phyloP scores from a whole-genome alignment of 2,888 invertebrate species.

The Caenorhabditis sinica region DNA sequence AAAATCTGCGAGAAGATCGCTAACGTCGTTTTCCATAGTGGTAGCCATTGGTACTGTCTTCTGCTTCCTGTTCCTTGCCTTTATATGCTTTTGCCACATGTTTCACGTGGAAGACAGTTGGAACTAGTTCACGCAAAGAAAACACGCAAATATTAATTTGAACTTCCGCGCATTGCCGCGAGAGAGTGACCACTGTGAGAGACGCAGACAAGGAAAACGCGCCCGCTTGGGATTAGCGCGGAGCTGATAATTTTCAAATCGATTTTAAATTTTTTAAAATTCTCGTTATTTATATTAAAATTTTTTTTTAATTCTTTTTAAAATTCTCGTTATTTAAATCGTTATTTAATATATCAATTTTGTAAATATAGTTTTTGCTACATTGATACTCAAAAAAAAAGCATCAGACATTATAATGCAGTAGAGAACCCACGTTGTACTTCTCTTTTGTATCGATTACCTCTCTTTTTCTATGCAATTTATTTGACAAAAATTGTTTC shows the following conservation, averaged over 20 bases:
- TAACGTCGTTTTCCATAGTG: conserved; percentile 24
- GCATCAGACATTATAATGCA: no score
- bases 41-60: conserved; percentile 33
- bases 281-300: background rate
- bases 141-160: conserved; percentile 12
- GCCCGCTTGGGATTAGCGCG: conserved; percentile 19
- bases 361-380: no score
- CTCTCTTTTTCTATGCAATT: background rate
- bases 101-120: background rate
- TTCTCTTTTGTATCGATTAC: background rate
- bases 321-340: no score
- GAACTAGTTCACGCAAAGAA: background rate
- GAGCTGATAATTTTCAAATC: background rate
- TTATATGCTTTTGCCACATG: background rate
- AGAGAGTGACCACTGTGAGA: background rate
- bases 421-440: background rate
- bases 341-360: no score
- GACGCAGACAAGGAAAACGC: conserved; percentile 31
- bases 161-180: background rate
- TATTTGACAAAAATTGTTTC: background rate
- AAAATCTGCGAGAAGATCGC: conserved; percentile 23
- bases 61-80: background rate
- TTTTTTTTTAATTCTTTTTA: background rate
- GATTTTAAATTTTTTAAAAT: background rate
- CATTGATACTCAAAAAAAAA: no score